phyloP scores from a whole-genome alignment of 2,888 invertebrate species.

The Hirtodrosophila cameraria region DNA sequence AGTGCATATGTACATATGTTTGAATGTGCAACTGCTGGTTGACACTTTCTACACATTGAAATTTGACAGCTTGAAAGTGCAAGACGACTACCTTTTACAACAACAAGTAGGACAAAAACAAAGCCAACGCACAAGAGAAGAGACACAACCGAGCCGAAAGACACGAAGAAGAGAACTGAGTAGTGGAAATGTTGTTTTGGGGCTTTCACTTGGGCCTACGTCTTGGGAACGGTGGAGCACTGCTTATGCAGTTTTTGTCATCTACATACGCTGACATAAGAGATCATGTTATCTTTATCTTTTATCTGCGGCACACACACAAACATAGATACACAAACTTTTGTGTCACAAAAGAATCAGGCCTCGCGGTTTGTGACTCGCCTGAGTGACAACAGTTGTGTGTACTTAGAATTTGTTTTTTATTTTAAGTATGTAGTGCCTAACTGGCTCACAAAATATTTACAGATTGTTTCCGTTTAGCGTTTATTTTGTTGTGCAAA shows the following conservation, averaged over 20 bases:
- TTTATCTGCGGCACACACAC: slow-evolving; percentile 8
- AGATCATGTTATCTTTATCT: slow-evolving; percentile 54
- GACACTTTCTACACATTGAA: slow-evolving; percentile 19
- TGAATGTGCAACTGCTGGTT: slow-evolving; percentile 3
- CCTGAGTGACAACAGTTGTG: slow-evolving; percentile 15
- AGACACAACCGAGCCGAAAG: slow-evolving; percentile 56
- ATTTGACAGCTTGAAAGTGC: slow-evolving; percentile 25
- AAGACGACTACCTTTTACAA: slow-evolving; percentile 2
- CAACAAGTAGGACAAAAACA: background rate
- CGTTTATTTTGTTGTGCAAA: slow-evolving; percentile 1
- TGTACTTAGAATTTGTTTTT: slow-evolving; percentile 18
- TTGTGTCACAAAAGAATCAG: slow-evolving; percentile 35
- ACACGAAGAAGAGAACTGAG: slow-evolving; percentile 45
- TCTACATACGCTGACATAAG: slow-evolving; percentile 38
- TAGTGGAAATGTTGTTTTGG: slow-evolving; percentile 27
- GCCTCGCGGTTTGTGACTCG: background rate
- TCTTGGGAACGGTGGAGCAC: no score
- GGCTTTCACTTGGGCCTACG: slow-evolving; percentile 27
- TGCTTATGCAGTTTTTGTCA: slow-evolving; percentile 36
- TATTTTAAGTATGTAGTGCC: slow-evolving; percentile 7
- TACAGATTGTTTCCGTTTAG: slow-evolving; percentile 10
- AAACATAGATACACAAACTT: slow-evolving; percentile 1
- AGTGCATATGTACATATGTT: no score
- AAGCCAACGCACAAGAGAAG: background rate
- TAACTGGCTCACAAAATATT: slow-evolving; percentile 19